Base-by-base conservation (phyloP, 2,113 vertebrate genomes). In the Xenopus laevis region DNA sequence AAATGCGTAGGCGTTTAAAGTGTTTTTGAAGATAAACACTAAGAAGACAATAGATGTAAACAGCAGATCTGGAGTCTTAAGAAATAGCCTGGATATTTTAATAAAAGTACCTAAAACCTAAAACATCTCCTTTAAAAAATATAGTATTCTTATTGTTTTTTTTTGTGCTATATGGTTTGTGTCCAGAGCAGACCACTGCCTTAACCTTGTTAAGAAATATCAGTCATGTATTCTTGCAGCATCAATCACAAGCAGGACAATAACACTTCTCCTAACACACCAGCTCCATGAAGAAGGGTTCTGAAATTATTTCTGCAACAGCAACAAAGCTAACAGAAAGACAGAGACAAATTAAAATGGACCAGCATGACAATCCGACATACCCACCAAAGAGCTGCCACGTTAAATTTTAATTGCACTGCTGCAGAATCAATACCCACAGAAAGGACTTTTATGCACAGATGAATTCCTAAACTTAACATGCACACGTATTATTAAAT, bases 161-260 rank as follows among this genome's bases (percentile, higher is more conserved):
- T 17, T 53, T 7, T 17, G 15, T 16, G 13, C 6, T 53, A 55
- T 17, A 55, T 55, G 53, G 15, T 55, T 16, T 53, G 16, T 53
- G 16, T 53, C 47, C 30, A 18, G 53, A 40, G 16, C 57, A 4
- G 15, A 45, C 17, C 20, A 27, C 8, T 61, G 18, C 20, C 44
- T 47, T 20, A 8, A 59, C 21, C 21, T 61, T n/a, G 10, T 46
- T 47, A 60, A 47, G 27, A 10, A 60, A 45, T 45, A 62, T 23
- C 47, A 61, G 40, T 20, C n/a, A 18, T 11, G 16, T 52, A 21
- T 61, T 60, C 45, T 30, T 47, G 23, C 59, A 71, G 60, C 40
- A 62, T 71, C 70, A 52, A 30, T 71, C 60, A 52, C 58, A 44
- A 27, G 59, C 11, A 63, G 62, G 45, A 33, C 60, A 62, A n/a